These are phyloP conservation scores for Habropoda laboriosa DNA, from an alignment of 1,140 invertebrate genomes.

Conservation along the genomic window DNA sequence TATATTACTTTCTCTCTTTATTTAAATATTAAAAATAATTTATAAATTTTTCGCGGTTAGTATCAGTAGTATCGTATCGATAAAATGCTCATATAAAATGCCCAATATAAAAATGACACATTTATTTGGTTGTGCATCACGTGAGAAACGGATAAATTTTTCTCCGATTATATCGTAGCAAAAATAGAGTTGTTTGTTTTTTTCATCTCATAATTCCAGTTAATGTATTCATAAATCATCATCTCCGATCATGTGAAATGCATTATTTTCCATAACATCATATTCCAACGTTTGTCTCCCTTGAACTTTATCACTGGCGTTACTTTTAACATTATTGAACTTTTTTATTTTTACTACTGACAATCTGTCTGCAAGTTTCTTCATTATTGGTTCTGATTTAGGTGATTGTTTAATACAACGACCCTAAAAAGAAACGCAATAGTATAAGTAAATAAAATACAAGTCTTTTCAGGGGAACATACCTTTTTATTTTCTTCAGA, in stretches of 20 bases:
- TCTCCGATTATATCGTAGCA: neutral
- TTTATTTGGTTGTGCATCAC: neutral
- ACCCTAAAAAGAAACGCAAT: constrained; percentile 8
- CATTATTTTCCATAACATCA: constrained; percentile 91
- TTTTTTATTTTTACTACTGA: constrained; percentile 76
- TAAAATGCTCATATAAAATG: no score
- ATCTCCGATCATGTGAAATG: constrained; percentile 94
- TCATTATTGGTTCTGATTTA: constrained; percentile 79
- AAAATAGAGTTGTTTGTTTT: constrained; percentile 36
- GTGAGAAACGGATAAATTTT: constrained; percentile 6
- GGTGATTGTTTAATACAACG: constrained; percentile 33
- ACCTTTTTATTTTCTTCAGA: constrained; percentile 65
- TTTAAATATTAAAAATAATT: constrained; percentile 31
- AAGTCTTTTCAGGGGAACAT: neutral
- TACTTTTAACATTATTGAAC: constrained; percentile 74
- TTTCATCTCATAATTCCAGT: constrained; percentile 7
- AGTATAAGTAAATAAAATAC: constrained; percentile 16
- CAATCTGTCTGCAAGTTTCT: constrained; percentile 79
- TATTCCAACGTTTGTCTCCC: constrained; percentile 84
- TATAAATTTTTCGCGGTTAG: no score
- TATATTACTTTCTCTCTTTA: constrained; percentile 19
- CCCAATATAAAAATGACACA: no score
- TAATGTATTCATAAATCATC: constrained; percentile 88
- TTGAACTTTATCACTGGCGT: constrained; percentile 82
- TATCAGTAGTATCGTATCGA: no score